Evolutionary conservation across 2,888 invertebrate species (phyloP).

Genomic region (Limnephilus rhombicus): DNA sequence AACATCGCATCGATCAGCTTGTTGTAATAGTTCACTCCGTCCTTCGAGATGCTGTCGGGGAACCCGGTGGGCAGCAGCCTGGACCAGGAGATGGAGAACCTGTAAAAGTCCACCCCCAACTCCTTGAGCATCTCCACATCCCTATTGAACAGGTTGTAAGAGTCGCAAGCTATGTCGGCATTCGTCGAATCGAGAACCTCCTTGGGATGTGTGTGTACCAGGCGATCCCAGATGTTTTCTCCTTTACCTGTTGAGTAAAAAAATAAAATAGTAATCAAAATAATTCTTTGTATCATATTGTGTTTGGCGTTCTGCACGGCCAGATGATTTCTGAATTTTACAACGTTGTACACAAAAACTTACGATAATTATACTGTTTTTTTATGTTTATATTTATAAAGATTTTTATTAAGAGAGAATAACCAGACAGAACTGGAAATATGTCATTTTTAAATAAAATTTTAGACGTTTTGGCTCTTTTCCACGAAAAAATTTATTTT

Average conservation of each 20-base stretch:
- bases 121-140: slow-evolving; percentile 69
- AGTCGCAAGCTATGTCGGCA: slow-evolving; percentile 79
- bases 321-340: too few relatives aligned
- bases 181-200: slow-evolving; percentile 41
- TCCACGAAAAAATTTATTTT: too few relatives aligned
- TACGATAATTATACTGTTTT: too few relatives aligned
- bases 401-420: too few relatives aligned
- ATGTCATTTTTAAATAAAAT: too few relatives aligned
- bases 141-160: slow-evolving; percentile 77
- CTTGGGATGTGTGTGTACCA: slow-evolving; percentile 66
- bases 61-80: slow-evolving; percentile 77
- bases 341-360: too few relatives aligned
- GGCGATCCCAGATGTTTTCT: slow-evolving; percentile 74
- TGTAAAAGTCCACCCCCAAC: slow-evolving; percentile 71
- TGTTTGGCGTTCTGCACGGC: too few relatives aligned
- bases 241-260: slow-evolving; percentile 70
- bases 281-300: too few relatives aligned
- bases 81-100: slow-evolving; percentile 78
- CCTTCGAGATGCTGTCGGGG: slow-evolving; percentile 73
- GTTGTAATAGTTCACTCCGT: slow-evolving; percentile 77
- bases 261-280: background rate
- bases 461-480: too few relatives aligned
- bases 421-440: too few relatives aligned
- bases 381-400: too few relatives aligned
- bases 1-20: slow-evolving; percentile 76